A percentile compares a stretch with the other conserved stretches of the same genome.
Evolutionary conservation across 2,113 vertebrate genomes (phyloP).

Genomic region (Scophthalmus maximus): DNA sequence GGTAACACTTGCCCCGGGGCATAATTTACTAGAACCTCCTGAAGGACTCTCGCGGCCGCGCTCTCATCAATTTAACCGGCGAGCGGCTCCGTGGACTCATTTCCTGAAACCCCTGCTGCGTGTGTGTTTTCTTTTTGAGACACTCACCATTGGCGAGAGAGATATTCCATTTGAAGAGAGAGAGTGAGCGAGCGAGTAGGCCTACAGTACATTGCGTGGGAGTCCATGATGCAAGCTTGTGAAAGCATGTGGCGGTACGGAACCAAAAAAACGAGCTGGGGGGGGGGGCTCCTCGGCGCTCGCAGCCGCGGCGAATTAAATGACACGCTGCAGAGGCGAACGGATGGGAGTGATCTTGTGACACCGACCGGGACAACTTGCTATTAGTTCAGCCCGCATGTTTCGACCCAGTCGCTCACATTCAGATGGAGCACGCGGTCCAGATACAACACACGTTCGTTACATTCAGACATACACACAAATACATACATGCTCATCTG

Average conservation of each 20-base stretch:
- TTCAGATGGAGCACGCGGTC: not conserved
- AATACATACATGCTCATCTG: too few species aligned
- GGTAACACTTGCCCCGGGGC: too few species aligned
- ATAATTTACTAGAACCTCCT: not conserved
- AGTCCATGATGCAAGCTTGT: constrained; percentile 74
- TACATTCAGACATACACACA: constrained; percentile 2
- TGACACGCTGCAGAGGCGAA: constrained; percentile 10
- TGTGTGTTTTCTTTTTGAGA: constrained; percentile 60
- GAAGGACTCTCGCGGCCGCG: not conserved
- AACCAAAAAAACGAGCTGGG: too few species aligned
- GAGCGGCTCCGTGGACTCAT: not conserved
- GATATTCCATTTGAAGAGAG: constrained; percentile 49
- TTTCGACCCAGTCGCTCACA: constrained; percentile 2
- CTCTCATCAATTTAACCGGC: not conserved
- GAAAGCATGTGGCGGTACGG: constrained; percentile 59
- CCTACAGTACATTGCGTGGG: constrained; percentile 57
- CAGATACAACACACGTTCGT: not conserved
- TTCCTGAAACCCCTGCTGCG: constrained; percentile 21
- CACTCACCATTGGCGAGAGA: constrained; percentile 14
- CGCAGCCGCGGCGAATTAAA: constrained; percentile 24
- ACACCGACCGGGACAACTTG: constrained; percentile 5
- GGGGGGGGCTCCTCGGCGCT: constrained; percentile 15
- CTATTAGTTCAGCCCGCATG: not conserved
- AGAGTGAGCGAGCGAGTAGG: constrained; percentile 48
- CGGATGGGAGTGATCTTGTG: constrained; percentile 12